Percentiles rank a stretch among this genome's conserved stretches.
Evolutionary conservation across 2,113 vertebrate genomes (phyloP).

Genomic region (Atherinomorus stipes): DNA sequence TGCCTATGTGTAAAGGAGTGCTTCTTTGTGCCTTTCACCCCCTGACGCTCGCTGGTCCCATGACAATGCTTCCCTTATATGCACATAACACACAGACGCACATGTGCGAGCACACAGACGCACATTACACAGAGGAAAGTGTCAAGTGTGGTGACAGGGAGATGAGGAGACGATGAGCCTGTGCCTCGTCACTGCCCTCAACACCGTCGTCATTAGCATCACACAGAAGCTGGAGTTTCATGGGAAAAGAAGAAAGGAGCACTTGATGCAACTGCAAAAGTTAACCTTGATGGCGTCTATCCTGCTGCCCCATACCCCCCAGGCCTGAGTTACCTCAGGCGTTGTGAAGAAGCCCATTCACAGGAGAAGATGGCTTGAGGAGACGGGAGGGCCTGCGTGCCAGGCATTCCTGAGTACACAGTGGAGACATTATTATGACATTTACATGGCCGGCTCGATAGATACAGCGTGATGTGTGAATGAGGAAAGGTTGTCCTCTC

Average conservation of each 20-base stretch:
- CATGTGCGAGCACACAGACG: constrained; percentile 45
- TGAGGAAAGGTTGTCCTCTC: constrained; percentile 59
- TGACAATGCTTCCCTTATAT: constrained; percentile 79
- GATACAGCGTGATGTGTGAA: constrained; percentile 63
- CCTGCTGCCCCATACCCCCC: not conserved
- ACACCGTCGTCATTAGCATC: constrained; percentile 23
- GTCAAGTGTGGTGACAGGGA: constrained; percentile 33
- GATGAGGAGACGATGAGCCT: constrained; percentile 45
- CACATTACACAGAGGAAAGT: constrained; percentile 33
- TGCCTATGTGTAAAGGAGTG: constrained; percentile 61
- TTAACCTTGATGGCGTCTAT: constrained; percentile 36
- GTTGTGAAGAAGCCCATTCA: constrained; percentile 76
- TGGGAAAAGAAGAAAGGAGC: constrained; percentile 58
- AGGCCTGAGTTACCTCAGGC: constrained; percentile 62
- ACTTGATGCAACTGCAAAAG: constrained; percentile 55
- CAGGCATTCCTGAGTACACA: constrained; percentile 80
- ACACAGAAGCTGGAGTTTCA: constrained; percentile 25
- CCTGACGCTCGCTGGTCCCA: constrained; percentile 60
- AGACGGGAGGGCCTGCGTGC: constrained; percentile 75
- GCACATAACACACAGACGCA: constrained; percentile 60
- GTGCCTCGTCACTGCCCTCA: constrained; percentile 32
- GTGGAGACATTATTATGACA: constrained; percentile 84
- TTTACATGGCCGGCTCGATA: constrained; percentile 70
- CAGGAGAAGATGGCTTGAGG: constrained; percentile 72
- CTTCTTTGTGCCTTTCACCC: constrained; percentile 69